Conservation (phyloP, 1,140 invertebrate species). For the Bombus consobrinus region DNA sequence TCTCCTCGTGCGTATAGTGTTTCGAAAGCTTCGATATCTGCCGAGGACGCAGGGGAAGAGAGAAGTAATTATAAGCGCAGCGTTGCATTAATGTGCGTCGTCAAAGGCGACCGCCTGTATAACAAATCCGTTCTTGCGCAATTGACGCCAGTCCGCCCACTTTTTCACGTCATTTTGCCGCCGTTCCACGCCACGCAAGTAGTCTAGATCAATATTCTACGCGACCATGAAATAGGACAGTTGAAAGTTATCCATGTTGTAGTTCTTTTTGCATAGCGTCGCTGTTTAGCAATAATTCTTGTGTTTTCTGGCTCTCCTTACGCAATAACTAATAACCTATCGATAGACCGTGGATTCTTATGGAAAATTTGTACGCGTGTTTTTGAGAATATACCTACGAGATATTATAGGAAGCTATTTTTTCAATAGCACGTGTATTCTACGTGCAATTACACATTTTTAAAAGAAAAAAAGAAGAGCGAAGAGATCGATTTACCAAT, state of each 20-base stretch:
- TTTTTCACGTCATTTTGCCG: slow-evolving; percentile 28
- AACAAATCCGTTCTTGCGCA: slow-evolving; percentile 29
- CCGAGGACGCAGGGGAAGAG: neutral
- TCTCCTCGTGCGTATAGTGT: neutral
- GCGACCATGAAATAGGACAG: slow-evolving; percentile 1
- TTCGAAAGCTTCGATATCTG: slow-evolving; percentile 26
- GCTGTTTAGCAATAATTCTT: neutral
- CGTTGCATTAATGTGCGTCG: slow-evolving; percentile 36
- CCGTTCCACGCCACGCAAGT: neutral
- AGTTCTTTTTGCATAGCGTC: neutral
- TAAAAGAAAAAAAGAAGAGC: no score
- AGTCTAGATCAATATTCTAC: slow-evolving; percentile 13
- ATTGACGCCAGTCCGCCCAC: neutral
- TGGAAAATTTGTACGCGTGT: no score
- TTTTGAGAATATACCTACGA: no score
- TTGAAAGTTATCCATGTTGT: neutral
- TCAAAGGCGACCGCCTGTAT: slow-evolving; percentile 25
- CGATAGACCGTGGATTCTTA: no score
- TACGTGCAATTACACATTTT: no score
- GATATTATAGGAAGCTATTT: no score
- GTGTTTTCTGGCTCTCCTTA: no score
- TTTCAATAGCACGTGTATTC: no score
- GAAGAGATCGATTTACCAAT: no score
- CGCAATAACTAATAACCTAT: no score
- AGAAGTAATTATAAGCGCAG: slow-evolving; percentile 10